Conservation (phyloP, 2,797 vertebrate species). For the Dromococcyx pavoninus region DNA sequence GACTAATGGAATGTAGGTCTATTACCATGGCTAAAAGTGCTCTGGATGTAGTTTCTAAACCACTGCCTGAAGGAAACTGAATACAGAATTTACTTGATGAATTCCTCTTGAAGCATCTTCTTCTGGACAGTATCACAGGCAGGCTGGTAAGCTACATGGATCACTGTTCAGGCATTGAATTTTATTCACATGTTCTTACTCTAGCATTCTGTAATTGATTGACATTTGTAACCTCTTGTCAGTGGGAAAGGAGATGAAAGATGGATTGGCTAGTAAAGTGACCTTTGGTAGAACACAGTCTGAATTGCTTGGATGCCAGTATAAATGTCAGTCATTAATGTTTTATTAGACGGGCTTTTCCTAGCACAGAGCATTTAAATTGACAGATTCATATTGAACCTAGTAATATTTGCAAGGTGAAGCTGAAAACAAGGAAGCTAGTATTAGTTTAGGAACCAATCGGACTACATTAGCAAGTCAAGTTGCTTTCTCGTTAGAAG, state of each 20-base stretch:
- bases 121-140: neutral
- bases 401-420: neutral
- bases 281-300: neutral
- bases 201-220: neutral
- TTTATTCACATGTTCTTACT: neutral
- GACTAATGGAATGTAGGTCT: neutral
- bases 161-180: neutral
- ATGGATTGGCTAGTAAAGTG: neutral
- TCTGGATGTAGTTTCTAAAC: neutral
- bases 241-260: neutral
- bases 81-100: neutral
- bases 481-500: neutral
- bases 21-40: neutral
- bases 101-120: neutral
- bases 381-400: neutral
- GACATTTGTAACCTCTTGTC: neutral
- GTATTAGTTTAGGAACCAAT: neutral
- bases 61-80: neutral
- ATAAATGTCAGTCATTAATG: neutral
- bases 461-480: neutral
- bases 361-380: neutral
- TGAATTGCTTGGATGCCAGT: neutral
- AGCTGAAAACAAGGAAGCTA: neutral
- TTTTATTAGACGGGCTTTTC: neutral
- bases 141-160: neutral